Percentiles rank a stretch among this genome's conserved stretches.
Conservation (phyloP, 2,797 vertebrate species). For the Aulostomus chinensis region DNA sequence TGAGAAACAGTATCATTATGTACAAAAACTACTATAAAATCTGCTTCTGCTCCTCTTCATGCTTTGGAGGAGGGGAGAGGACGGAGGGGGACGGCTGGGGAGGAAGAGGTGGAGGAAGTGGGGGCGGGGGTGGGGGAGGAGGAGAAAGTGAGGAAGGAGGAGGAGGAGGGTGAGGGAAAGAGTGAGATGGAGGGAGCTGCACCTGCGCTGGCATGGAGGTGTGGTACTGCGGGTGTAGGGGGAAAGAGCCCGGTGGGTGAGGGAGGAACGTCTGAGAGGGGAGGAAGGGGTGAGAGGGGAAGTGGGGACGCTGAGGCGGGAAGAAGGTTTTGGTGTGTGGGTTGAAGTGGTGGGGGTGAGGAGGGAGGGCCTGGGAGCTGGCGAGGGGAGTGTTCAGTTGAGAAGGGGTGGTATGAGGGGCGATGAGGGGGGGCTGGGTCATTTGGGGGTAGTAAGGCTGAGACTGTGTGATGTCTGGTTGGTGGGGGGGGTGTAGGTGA, state of each 20-base stretch:
- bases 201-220: conserved; percentile 22
- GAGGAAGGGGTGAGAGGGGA: conserved; percentile 55
- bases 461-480: conserved; percentile 34
- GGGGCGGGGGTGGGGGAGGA: conserved; percentile 51
- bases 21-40: conserved; percentile 89
- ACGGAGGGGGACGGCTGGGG: conserved; percentile 28
- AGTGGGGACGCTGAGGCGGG: conserved; percentile 55
- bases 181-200: conserved; percentile 7
- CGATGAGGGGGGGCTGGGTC: conserved; percentile 50
- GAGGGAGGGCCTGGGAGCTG: conserved; percentile 60
- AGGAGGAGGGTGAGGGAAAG: conserved; percentile 1
- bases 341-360: conserved; percentile 50
- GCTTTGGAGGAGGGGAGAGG: conserved; percentile 71
- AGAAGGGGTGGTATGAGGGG: conserved; percentile 64
- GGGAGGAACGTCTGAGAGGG: conserved; percentile 52
- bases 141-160: conserved; percentile 27
- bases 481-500: conserved; percentile 35
- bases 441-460: conserved; percentile 45
- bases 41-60: conserved; percentile 84
- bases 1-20: conserved; percentile 75
- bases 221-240: conserved; percentile 53
- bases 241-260: conserved; percentile 33
- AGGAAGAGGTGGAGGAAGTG: conserved; percentile 10
- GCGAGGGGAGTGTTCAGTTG: conserved; percentile 53
- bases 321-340: conserved; percentile 53